Evolutionary conservation across 2,888 invertebrate genomes (phyloP).

Genomic region (Torymus tubicola): DNA sequence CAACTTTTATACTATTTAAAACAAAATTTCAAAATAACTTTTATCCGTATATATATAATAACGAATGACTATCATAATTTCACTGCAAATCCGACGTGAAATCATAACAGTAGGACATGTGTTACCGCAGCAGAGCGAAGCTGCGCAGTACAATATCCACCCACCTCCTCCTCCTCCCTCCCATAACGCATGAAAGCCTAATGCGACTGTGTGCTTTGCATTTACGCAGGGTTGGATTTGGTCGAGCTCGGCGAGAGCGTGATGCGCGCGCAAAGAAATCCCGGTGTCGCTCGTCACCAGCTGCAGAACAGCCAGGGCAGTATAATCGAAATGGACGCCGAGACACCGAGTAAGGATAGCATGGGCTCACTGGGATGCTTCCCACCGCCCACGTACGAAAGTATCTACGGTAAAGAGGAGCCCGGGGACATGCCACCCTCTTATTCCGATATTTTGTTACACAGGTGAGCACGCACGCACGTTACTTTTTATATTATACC

Average conservation of each 20-base stretch:
- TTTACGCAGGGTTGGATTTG: constrained; percentile 76
- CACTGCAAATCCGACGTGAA: too few relatives aligned
- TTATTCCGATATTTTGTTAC: constrained; percentile 72
- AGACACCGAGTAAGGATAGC: constrained; percentile 78
- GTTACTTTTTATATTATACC: not conserved
- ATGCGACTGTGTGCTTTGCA: not conserved
- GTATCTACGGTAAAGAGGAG: constrained; percentile 77
- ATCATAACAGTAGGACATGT: not conserved
- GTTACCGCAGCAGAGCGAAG: not conserved
- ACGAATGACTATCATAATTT: too few relatives aligned
- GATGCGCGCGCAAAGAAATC: constrained; percentile 75
- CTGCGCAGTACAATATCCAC: too few relatives aligned
- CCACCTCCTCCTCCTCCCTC: not conserved
- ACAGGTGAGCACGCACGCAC: constrained; percentile 64
- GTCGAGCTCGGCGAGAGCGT: constrained; percentile 78
- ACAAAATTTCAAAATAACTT: too few relatives aligned
- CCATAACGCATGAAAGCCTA: not conserved
- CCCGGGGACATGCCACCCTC: constrained; percentile 71
- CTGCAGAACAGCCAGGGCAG: constrained; percentile 74
- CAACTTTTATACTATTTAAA: too few relatives aligned
- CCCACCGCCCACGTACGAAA: constrained; percentile 79
- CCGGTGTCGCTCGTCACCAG: constrained; percentile 68
- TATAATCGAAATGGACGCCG: constrained; percentile 76
- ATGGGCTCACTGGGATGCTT: constrained; percentile 77
- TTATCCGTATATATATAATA: too few relatives aligned